Evolutionary conservation across 2,797 vertebrate genomes (phyloP).

Genomic region (Tauraco hartlaubi): DNA sequence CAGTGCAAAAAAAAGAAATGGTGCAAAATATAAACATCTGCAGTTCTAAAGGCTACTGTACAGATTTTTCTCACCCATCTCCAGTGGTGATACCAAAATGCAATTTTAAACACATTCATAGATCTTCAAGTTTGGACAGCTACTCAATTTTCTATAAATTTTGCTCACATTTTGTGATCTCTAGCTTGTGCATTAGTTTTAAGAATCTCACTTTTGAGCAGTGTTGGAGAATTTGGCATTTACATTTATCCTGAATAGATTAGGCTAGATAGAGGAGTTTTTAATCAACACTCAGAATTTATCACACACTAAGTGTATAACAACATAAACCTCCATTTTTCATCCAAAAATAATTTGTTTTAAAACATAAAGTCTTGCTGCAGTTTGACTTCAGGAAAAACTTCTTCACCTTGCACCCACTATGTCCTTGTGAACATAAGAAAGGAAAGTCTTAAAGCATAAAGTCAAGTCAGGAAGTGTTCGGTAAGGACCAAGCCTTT

Average conservation of each 20-base stretch:
- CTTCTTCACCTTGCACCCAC: not conserved
- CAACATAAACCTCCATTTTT: not conserved
- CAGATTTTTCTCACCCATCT: not conserved
- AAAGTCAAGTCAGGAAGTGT: not conserved
- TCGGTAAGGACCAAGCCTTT: not conserved
- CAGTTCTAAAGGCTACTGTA: not conserved
- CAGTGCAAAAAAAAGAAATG: not conserved
- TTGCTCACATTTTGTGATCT: not conserved
- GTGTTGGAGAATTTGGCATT: not conserved
- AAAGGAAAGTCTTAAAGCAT: not conserved
- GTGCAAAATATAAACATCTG: not conserved
- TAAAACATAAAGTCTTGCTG: not conserved
- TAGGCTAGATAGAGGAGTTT: not conserved
- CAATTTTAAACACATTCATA: not conserved
- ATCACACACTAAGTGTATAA: rapidly evolving
- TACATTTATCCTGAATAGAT: not conserved
- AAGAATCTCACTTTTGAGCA: not conserved
- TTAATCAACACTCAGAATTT: not conserved
- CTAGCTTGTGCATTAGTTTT: not conserved
- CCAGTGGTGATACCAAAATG: not conserved
- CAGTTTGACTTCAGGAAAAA: not conserved
- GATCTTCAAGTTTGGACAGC: not conserved
- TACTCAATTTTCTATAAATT: not conserved
- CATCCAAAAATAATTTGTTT: not conserved
- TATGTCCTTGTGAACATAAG: not conserved